Evolutionary conservation across 2,113 vertebrate genomes (phyloP).

Genomic region (Oostethus manadensis): DNA sequence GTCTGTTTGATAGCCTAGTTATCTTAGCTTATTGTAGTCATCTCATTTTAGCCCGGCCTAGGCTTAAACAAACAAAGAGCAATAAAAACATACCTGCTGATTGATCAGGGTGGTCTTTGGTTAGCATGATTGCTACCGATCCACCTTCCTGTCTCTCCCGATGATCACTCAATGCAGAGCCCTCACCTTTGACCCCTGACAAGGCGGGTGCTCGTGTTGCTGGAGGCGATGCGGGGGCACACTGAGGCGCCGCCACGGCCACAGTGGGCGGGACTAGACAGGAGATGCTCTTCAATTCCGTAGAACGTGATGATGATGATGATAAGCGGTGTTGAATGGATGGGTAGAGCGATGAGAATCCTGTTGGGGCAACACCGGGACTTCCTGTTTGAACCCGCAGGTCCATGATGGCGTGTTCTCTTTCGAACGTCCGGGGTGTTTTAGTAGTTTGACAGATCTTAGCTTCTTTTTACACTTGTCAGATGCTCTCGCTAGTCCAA

Average conservation of each 20-base stretch:
- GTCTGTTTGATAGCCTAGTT: no score
- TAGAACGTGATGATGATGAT: slow-evolving; percentile 23
- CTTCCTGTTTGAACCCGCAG: background rate
- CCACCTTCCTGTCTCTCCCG: slow-evolving; percentile 44
- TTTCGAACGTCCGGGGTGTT: no score
- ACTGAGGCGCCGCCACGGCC: slow-evolving; percentile 32
- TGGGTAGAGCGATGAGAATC: background rate
- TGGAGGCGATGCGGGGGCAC: slow-evolving; percentile 12
- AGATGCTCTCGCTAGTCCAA: no score
- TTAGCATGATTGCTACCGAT: slow-evolving; percentile 39
- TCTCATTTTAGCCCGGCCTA: no score
- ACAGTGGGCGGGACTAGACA: slow-evolving; percentile 47
- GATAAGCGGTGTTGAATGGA: slow-evolving; percentile 15
- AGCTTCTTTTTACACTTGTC: no score
- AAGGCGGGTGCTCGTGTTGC: slow-evolving; percentile 6
- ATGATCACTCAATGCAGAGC: slow-evolving; percentile 9
- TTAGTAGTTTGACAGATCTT: no score
- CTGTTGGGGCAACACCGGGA: slow-evolving; percentile 6
- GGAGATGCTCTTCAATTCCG: slow-evolving; percentile 43
- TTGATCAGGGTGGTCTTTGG: slow-evolving; percentile 38
- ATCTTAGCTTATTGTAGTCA: no score
- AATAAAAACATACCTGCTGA: no score
- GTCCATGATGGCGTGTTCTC: slow-evolving; percentile 21
- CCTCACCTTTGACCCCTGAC: slow-evolving; percentile 10
- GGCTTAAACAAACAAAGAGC: no score